Percentiles rank a stretch among this genome's conserved stretches.
These are phyloP conservation scores for Bradynema listronoti DNA, from an alignment of 1,140 invertebrate genomes.

Conservation along the genomic window DNA sequence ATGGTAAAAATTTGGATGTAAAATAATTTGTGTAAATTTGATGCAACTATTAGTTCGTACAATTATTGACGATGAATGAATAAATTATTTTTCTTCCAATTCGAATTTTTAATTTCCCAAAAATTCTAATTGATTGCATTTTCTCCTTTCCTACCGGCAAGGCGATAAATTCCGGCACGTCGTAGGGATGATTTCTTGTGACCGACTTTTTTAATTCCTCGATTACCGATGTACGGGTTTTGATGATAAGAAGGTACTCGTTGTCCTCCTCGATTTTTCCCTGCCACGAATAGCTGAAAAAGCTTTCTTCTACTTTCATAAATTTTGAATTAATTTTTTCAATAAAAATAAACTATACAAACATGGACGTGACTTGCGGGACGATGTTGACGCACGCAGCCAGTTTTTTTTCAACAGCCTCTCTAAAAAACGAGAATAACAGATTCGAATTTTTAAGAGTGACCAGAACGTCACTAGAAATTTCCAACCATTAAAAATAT, in stretches of 20 bases:
- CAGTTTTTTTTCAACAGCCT: slow-evolving; percentile 28
- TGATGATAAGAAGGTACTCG: slow-evolving; percentile 36
- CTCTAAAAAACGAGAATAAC: slow-evolving; percentile 20
- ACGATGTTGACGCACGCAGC: slow-evolving; percentile 38
- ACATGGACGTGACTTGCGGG: slow-evolving; percentile 29
- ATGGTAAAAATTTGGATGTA: slow-evolving; percentile 5
- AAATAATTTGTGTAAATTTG: slow-evolving; percentile 8
- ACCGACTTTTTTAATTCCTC: slow-evolving; percentile 24
- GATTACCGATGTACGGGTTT: slow-evolving; percentile 25
- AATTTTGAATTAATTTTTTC: slow-evolving; percentile 8
- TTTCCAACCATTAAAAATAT: too few species aligned
- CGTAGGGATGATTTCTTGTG: slow-evolving; percentile 30
- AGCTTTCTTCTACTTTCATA: too few species aligned
- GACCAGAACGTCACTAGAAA: too few species aligned
- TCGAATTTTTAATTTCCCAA: neutral
- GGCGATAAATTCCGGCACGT: slow-evolving; percentile 33
- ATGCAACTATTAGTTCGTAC: neutral
- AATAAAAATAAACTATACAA: slow-evolving; percentile 11
- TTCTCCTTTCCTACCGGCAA: slow-evolving; percentile 22
- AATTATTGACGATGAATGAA: neutral
- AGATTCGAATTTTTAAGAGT: neutral
- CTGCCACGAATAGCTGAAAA: slow-evolving; percentile 35
- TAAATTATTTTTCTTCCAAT: slow-evolving; percentile 2
- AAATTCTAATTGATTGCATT: slow-evolving; percentile 9
- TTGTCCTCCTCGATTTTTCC: slow-evolving; percentile 31